Conservation (phyloP, 2,113 vertebrate species). For the Candoia aspera region DNA sequence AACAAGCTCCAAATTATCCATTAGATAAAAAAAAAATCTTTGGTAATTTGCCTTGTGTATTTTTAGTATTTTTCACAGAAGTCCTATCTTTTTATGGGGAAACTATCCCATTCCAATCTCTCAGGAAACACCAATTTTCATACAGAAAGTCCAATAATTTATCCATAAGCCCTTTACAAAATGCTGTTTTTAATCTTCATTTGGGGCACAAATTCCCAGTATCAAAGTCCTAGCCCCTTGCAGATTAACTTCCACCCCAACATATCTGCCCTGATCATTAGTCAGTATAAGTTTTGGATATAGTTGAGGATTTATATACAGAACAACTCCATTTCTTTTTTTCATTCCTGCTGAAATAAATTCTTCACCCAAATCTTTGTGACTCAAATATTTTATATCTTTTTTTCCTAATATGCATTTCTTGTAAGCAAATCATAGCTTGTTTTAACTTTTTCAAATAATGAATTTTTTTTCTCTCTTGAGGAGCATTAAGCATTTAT, state of each 20-base stretch:
- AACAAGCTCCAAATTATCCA: too few species aligned
- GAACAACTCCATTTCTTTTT: not conserved
- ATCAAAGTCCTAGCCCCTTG: not conserved
- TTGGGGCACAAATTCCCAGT: not conserved
- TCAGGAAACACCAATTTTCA: too few species aligned
- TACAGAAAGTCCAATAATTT: too few species aligned
- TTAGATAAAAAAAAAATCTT: too few species aligned
- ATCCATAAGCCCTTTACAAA: too few species aligned
- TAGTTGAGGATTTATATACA: not conserved
- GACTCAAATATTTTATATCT: not conserved
- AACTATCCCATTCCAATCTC: too few species aligned
- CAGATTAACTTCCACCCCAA: not conserved
- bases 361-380: not conserved
- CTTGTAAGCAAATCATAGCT: not conserved
- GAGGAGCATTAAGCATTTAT: not conserved
- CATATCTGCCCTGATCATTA: not conserved
- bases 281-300: not conserved
- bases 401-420: not conserved
- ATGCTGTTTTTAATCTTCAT: too few species aligned
- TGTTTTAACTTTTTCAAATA: not conserved
- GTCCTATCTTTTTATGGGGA: too few species aligned
- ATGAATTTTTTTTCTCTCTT: not conserved
- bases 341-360: not conserved
- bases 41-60: too few species aligned
- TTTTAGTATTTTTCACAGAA: too few species aligned